A percentile compares a stretch with the other conserved stretches of the same genome.
Conservation (phyloP, 2,888 invertebrate genomes). For the Agrotis ipsilon region DNA sequence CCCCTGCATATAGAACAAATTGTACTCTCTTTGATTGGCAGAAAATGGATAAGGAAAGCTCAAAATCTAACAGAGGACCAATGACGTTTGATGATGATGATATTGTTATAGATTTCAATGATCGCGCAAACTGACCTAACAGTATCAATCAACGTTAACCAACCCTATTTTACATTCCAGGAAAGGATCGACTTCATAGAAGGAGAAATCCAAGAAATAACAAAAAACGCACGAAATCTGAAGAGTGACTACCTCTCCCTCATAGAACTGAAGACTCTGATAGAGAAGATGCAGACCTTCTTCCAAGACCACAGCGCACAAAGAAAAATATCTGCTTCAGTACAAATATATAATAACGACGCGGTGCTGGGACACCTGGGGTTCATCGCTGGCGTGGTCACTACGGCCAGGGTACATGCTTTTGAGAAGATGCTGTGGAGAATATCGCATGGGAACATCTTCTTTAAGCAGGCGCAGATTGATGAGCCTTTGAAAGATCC, state of each 20-base stretch:
- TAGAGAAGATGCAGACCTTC: conserved; percentile 87
- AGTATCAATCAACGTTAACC: neutral
- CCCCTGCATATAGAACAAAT: too few relatives aligned
- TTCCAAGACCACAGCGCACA: conserved; percentile 92
- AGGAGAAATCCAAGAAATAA: conserved; percentile 89
- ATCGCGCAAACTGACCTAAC: too few relatives aligned
- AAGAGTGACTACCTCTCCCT: conserved; percentile 86
- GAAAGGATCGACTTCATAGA: conserved; percentile 89
- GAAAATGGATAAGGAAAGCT: too few relatives aligned
- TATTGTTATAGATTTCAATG: too few relatives aligned
- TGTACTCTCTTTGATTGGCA: too few relatives aligned
- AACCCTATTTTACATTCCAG: conserved; percentile 70
- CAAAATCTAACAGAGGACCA: too few relatives aligned
- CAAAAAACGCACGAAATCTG: conserved; percentile 86
- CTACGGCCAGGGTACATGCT: conserved; percentile 83
- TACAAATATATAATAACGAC: conserved; percentile 86
- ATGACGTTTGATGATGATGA: too few relatives aligned
- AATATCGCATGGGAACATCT: conserved; percentile 89
- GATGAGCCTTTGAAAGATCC: conserved; percentile 86
- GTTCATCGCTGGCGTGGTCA: conserved; percentile 87
- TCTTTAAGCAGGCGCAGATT: conserved; percentile 88
- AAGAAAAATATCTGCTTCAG: conserved; percentile 86
- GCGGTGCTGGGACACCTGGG: conserved; percentile 85
- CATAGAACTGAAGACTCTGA: conserved; percentile 84
- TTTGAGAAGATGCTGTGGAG: conserved; percentile 89